Evolutionary conservation across 1,140 invertebrate species (phyloP), one percentile per base, ranked within the genome.

Genomic region (Aradophagus sp.): DNA sequence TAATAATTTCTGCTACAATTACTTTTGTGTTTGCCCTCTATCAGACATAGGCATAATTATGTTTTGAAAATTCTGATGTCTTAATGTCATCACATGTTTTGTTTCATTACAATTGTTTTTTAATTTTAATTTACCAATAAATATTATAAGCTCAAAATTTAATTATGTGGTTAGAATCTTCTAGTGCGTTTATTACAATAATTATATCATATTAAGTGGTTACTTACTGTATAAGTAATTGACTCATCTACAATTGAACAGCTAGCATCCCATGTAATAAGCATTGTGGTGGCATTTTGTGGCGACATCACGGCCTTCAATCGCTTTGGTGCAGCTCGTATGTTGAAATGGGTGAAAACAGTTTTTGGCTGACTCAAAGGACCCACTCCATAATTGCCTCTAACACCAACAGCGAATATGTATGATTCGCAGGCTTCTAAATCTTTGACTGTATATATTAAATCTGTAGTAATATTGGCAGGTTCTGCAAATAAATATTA

Each of bases 361-460:
- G 80, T 80, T 0, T 81, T 52, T 0, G 88, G 86, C 19, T 81
- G 77, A 14, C 86, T 86, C 8, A 93, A 77, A 4, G 91, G 91
- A 3, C 93, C 93, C 19, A 86, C 76, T 0, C 91, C 90, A 5
- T 86, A 81, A 0, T 90, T 89, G 10, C 87, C 88, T 20, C 89
- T 81, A 1, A 95, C 77, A 0, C 91, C 91, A n/a, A 94, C 89
- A 6, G 88, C 87, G 76, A 95, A 91, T 8, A 91, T 75, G 74
- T 95, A 95, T 0, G 84, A 87, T 70, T 92, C 90, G 74, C 93
- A 95, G 1, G 92, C 87, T 38, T 90, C 87, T 58, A 95, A 77
- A 61, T 89, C 82, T 10, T 87, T 84, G 20, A 94, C 84, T 0
- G 87, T 86, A 1, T 88, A 82, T 1, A 87, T 88, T 1, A 89